A percentile compares a stretch with the other conserved stretches of the same genome.
Evolutionary conservation across 2,888 invertebrate genomes (phyloP).

Genomic region (Sialis fuliginosa): DNA sequence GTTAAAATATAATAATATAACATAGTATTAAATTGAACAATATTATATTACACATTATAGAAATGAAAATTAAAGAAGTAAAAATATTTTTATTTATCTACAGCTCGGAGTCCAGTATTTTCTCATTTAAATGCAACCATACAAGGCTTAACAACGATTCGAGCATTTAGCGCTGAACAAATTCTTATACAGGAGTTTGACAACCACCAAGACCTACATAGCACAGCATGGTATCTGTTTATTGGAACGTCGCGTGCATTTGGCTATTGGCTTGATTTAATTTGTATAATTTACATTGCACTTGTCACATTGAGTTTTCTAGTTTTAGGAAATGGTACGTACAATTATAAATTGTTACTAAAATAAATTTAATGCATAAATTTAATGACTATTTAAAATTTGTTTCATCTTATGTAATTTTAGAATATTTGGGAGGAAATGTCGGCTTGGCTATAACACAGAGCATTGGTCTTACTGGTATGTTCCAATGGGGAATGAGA

Average conservation of each 20-base stretch:
- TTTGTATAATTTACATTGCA: slow-evolving; percentile 73
- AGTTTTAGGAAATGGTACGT: slow-evolving; percentile 37
- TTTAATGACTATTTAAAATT: not conserved
- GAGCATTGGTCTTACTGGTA: slow-evolving; percentile 23
- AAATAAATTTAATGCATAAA: not conserved
- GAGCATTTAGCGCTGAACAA: slow-evolving; percentile 70
- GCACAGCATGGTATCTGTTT: slow-evolving; percentile 84
- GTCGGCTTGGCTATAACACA: slow-evolving; percentile 24
- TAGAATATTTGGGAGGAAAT: slow-evolving; percentile 21
- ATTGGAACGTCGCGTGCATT: slow-evolving; percentile 83
- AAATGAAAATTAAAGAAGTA: too few relatives aligned
- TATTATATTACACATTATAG: too few relatives aligned
- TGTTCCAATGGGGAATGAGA: slow-evolving; percentile 75
- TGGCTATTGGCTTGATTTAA: slow-evolving; percentile 80
- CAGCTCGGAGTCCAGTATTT: slow-evolving; percentile 91
- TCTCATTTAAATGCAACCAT: slow-evolving; percentile 79
- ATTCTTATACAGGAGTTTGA: slow-evolving; percentile 66
- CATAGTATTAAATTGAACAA: too few relatives aligned
- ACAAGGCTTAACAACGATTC: slow-evolving; percentile 78
- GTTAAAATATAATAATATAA: not conserved
- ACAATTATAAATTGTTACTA: not conserved
- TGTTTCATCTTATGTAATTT: slow-evolving; percentile 7
- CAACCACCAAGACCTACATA: slow-evolving; percentile 67
- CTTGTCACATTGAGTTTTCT: slow-evolving; percentile 77
- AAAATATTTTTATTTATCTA: not conserved